Evolutionary conservation across 2,113 vertebrate genomes (phyloP).

Genomic region (Chaetops frenatus): DNA sequence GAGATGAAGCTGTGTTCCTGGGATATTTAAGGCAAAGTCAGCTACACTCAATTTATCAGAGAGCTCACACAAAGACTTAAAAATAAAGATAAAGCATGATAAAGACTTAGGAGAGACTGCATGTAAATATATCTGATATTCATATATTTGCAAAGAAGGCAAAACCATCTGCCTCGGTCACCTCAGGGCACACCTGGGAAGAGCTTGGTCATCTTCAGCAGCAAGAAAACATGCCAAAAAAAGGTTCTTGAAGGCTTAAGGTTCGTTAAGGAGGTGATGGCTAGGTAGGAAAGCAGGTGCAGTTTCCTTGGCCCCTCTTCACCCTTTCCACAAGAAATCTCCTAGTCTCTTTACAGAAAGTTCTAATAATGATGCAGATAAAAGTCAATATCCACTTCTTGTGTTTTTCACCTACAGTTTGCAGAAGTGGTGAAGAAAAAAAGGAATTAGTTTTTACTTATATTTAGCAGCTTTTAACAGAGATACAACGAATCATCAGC

Average conservation of each 20-base stretch:
- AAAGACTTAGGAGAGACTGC: neutral
- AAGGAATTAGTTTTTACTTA: neutral
- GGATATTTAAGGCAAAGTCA: neutral
- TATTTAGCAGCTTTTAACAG: conserved; percentile 45
- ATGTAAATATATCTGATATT: neutral
- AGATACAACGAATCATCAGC: conserved; percentile 35
- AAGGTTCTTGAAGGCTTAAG: neutral
- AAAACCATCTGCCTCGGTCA: neutral
- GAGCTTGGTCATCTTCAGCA: neutral
- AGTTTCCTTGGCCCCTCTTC: neutral
- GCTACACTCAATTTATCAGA: neutral
- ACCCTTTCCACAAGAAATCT: neutral
- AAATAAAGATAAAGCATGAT: neutral
- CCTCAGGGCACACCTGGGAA: neutral
- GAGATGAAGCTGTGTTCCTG: neutral
- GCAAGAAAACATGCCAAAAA: neutral
- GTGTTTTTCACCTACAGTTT: neutral
- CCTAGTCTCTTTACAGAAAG: neutral
- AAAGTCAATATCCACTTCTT: neutral
- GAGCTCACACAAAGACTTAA: neutral
- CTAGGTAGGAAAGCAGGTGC: neutral
- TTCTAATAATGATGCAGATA: neutral
- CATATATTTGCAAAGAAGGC: neutral
- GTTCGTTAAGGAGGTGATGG: neutral
- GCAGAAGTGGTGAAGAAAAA: neutral